Percentiles rank a stretch among this genome's conserved stretches.
Evolutionary conservation across 1,140 invertebrate genomes (phyloP).

Genomic region (Drosophila pectinifera): DNA sequence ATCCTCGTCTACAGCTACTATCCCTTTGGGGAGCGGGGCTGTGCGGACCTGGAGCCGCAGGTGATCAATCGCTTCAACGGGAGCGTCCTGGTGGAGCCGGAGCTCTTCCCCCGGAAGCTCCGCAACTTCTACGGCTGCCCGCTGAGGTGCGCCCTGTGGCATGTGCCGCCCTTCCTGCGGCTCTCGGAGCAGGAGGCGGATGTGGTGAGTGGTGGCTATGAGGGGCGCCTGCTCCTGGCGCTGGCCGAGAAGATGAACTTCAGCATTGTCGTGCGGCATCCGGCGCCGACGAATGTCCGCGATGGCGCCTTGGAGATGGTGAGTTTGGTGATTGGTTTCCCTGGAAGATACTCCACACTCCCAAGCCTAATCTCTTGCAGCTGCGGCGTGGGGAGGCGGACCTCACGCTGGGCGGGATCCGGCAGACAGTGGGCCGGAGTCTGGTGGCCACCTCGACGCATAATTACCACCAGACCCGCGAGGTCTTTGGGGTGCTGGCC

Average conservation of each 20-base stretch:
- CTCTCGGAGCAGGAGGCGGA: conserved; percentile 8
- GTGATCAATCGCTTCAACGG: conserved; percentile 74
- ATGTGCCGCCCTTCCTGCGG: conserved; percentile 61
- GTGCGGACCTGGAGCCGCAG: conserved; percentile 41
- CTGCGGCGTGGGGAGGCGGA: conserved; percentile 48
- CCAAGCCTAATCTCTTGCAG: conserved; percentile 1
- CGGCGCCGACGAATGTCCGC: conserved; percentile 3
- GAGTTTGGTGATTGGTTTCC: conserved; percentile 7
- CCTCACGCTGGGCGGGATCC: conserved; percentile 52
- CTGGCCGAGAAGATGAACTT: conserved; percentile 57
- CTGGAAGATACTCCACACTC: neutral
- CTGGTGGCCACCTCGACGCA: conserved; percentile 52
- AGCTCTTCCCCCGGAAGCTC: conserved; percentile 68
- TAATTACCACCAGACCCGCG: conserved; percentile 61
- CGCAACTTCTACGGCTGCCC: conserved; percentile 64
- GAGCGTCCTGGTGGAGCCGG: conserved; percentile 27
- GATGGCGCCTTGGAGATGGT: conserved; percentile 52
- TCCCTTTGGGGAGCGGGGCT: conserved; percentile 48
- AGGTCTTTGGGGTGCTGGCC: conserved; percentile 45
- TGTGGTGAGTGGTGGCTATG: conserved; percentile 38
- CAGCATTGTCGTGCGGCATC: conserved; percentile 30
- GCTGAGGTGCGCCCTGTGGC: conserved; percentile 50
- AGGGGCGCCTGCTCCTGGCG: conserved; percentile 61
- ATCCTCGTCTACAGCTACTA: conserved; percentile 71
- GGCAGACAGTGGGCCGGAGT: conserved; percentile 50